Evolutionary conservation across 2,888 invertebrate genomes (phyloP), one percentile per base, ranked within the genome.

Genomic region (Danaus chrysippus): DNA sequence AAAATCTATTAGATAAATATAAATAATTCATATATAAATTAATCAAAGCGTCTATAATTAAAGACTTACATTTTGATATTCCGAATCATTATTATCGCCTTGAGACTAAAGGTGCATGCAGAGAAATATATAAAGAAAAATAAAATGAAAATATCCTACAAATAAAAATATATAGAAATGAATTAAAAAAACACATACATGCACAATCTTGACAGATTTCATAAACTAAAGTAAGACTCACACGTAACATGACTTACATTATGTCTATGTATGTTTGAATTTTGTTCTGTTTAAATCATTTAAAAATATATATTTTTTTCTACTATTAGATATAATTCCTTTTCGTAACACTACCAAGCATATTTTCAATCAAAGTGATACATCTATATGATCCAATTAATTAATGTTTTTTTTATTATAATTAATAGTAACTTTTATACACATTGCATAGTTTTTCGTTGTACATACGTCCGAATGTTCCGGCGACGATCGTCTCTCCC

Each of bases 391-490:
- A 34, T 34, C 6, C 8, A 34, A 34, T 34, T 5, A 34, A 34
- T 34, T 34, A 1, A 5, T 34, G 6, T 6, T 49, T 42, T n/a
- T 15, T 56, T 6, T 23, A 3, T 11, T 43, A 42, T 41, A 5
- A 12, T 19, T 52, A 17, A 62, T 12, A 10, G 54, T 55, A 42
- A 55, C 54, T 23, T 52, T 42, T 19, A n/a, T 15, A 11, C 3
- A 19, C 10, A 42, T 49, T 12, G 9, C 11, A 12, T 34, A 1
- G 10, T n/a, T 23, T 6, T 42, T 10, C 15, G 44, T 44, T 54
- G 13, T 63, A 85, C 88, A 75, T 86, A 91, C 87, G 86, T 91
- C 91, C 74, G 91, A 91, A 70, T 90, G 87, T 68, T 91, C 90
- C 0, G 91, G 90, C 13, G 90, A 90, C 8, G 89, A 88, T 2